phyloP scores from a whole-genome alignment of 35 echinoderm and acorn worm species.

The Holothuria glaberrima region DNA sequence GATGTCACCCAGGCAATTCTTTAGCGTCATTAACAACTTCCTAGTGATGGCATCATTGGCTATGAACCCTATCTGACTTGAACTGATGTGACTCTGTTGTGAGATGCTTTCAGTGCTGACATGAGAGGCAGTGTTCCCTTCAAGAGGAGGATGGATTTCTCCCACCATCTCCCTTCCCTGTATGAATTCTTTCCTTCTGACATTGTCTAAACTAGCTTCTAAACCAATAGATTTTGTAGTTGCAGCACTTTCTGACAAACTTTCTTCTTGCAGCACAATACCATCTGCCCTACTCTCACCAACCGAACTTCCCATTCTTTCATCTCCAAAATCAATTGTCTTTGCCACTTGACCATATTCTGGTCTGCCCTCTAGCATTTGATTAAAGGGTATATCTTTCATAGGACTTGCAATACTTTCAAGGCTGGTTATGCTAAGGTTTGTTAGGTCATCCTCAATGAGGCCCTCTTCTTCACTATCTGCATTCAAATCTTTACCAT shows the following conservation, averaged over 20 bases:
- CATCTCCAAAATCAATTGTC: constrained; percentile 2
- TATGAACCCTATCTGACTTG: constrained; percentile 71
- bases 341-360: background rate
- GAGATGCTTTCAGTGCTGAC: constrained; percentile 64
- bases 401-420: constrained; percentile 64
- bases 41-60: constrained; percentile 56
- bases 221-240: background rate
- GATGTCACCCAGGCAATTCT: constrained; percentile 77
- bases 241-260: background rate
- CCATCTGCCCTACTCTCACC: background rate
- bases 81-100: constrained; percentile 60
- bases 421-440: constrained; percentile 76
- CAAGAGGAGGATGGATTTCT: background rate
- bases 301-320: background rate
- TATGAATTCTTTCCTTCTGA: background rate
- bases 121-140: background rate
- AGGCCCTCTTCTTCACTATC: constrained; percentile 80
- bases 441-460: constrained; percentile 75
- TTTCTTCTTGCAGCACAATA: background rate
- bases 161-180: background rate
- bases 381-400: constrained; percentile 4
- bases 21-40: constrained; percentile 70
- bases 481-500: background rate
- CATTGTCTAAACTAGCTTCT: too few species aligned
- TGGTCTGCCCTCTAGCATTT: background rate